Conservation (phyloP, 2,113 vertebrate genomes). For the Aldabrachelys gigantea region DNA sequence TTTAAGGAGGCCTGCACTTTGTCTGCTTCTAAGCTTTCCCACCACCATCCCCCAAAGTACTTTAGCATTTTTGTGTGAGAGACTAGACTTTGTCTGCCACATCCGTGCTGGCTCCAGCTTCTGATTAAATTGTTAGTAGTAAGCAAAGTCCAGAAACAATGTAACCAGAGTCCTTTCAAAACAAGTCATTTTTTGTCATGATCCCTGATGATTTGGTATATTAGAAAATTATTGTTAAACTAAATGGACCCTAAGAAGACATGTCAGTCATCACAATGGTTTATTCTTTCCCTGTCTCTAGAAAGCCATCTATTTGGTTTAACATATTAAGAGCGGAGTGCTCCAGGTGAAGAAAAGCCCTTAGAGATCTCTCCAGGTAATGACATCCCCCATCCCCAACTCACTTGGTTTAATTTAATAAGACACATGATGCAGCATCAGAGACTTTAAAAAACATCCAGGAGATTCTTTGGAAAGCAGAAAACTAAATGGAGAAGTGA, state of each 20-base stretch:
- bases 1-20: constrained; percentile 77
- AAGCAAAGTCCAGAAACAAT: constrained; percentile 68
- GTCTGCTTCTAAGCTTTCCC: constrained; percentile 68
- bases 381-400: fast-evolving
- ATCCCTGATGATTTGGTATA: not conserved
- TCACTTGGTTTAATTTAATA: fast-evolving
- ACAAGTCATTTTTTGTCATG: not conserved
- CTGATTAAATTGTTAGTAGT: constrained; percentile 49
- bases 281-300: not conserved
- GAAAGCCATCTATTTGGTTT: not conserved
- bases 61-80: constrained; percentile 50
- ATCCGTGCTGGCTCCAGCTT: constrained; percentile 63
- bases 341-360: not conserved
- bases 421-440: not conserved
- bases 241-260: not conserved
- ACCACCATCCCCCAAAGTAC: constrained; percentile 23
- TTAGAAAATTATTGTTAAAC: constrained; percentile 23
- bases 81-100: constrained; percentile 39
- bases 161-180: not conserved
- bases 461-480: not conserved
- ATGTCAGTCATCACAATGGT: not conserved
- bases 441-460: not conserved
- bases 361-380: not conserved
- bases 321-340: fast-evolving
- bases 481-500: fast-evolving